Percentiles rank a stretch among this genome's conserved stretches.
Conservation (phyloP, 2,888 invertebrate species). For the Pristionchus japonicus region DNA sequence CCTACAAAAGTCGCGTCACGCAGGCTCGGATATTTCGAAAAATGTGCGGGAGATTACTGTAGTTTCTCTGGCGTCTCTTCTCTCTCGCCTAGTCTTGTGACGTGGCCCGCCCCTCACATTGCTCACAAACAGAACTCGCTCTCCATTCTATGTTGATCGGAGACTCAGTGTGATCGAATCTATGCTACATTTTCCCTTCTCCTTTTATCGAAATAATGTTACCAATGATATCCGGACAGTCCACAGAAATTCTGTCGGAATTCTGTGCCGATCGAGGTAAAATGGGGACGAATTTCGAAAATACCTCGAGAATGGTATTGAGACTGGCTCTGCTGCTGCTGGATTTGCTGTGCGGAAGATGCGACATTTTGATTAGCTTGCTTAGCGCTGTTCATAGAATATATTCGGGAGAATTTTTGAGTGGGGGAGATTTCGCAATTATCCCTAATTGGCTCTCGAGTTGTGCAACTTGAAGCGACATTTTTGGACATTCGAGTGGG, state of each 20-base stretch:
- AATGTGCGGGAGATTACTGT: too few species aligned
- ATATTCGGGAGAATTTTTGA: not conserved
- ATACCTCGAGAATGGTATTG: slow-evolving; percentile 4
- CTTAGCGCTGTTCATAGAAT: not conserved
- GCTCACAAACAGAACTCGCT: slow-evolving; percentile 43
- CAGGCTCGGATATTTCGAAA: too few species aligned
- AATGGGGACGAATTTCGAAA: slow-evolving; percentile 33
- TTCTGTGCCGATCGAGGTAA: slow-evolving; percentile 39
- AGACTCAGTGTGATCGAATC: slow-evolving; percentile 34
- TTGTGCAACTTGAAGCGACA: not conserved
- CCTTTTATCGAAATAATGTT: slow-evolving; percentile 31
- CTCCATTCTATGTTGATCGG: slow-evolving; percentile 27
- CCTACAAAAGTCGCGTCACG: too few species aligned
- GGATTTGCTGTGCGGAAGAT: slow-evolving; percentile 22
- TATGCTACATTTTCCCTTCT: slow-evolving; percentile 41
- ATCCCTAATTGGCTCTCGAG: not conserved
- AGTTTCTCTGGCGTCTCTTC: not conserved
- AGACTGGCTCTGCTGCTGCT: not conserved
- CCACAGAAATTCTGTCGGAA: slow-evolving; percentile 23
- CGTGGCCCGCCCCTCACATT: slow-evolving; percentile 43
- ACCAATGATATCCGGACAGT: slow-evolving; percentile 21
- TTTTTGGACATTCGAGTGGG: not conserved
- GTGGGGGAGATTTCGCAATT: not conserved
- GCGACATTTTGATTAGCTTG: not conserved
- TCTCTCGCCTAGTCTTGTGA: slow-evolving; percentile 25